Evolutionary conservation across 2,888 invertebrate species (phyloP).

Genomic region (Serripes groenlandicus): DNA sequence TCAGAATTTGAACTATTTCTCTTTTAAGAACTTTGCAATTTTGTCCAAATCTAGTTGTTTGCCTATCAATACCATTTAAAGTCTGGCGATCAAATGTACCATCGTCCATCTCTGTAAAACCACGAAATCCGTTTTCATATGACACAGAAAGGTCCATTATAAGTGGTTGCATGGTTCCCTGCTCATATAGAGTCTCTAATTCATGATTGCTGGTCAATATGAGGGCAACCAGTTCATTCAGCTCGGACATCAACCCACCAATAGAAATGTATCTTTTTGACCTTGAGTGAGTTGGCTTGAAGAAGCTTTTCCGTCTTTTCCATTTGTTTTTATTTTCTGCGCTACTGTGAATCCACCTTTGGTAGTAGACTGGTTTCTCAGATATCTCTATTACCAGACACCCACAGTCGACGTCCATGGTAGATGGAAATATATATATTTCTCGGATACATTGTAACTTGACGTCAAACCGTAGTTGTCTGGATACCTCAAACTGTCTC

Average conservation of each 20-base stretch:
- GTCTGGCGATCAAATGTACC: background rate
- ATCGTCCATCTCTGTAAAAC: slow-evolving; percentile 2
- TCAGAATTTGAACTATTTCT: slow-evolving; percentile 46
- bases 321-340: slow-evolving; percentile 66
- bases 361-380: slow-evolving; percentile 43
- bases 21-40: slow-evolving; percentile 42
- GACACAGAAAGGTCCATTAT: background rate
- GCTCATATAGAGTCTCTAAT: slow-evolving; percentile 43
- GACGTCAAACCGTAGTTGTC: slow-evolving; percentile 59
- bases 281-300: slow-evolving; percentile 9
- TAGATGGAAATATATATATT: slow-evolving; percentile 48
- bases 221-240: slow-evolving; percentile 64
- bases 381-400: slow-evolving; percentile 43
- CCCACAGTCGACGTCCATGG: slow-evolving; percentile 42
- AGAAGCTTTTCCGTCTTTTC: slow-evolving; percentile 47
- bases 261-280: slow-evolving; percentile 33
- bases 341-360: slow-evolving; percentile 66
- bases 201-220: slow-evolving; percentile 52
- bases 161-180: slow-evolving; percentile 36
- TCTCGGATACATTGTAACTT: slow-evolving; percentile 42
- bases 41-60: slow-evolving; percentile 32
- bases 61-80: slow-evolving; percentile 13
- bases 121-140: slow-evolving; percentile 25
- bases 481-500: slow-evolving; percentile 66
- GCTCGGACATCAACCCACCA: slow-evolving; percentile 58